Percentiles rank a stretch among this genome's conserved stretches.
These are phyloP conservation scores for Eupeodes luniger DNA, from an alignment of 2,888 invertebrate species.

Conservation along the genomic window DNA sequence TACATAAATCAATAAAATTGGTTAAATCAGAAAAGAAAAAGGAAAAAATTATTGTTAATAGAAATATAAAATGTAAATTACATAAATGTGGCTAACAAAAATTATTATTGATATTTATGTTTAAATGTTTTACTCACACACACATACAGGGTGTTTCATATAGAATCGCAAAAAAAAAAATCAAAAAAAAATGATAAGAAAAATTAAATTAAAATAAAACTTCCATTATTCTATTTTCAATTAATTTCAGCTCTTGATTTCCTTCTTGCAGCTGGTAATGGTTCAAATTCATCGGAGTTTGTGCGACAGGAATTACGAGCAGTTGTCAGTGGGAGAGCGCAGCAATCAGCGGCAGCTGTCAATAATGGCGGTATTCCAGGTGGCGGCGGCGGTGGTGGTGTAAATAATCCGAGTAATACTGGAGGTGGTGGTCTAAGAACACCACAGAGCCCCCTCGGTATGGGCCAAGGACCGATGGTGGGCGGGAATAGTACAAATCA, in stretches of 20 bases:
- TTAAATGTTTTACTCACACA: constrained; percentile 55
- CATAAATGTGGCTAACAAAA: constrained; percentile 75
- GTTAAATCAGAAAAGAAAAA: constrained; percentile 34
- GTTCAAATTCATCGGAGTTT: constrained; percentile 91
- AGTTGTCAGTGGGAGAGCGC: constrained; percentile 93
- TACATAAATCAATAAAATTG: constrained; percentile 35
- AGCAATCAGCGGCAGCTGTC: constrained; percentile 82
- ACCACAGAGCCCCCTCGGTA: constrained; percentile 83
- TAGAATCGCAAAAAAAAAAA: constrained; percentile 12
- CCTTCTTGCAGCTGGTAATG: constrained; percentile 85
- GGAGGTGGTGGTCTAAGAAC: constrained; percentile 78
- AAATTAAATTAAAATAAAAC: not conserved
- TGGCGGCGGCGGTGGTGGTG: constrained; percentile 78
- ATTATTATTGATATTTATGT: constrained; percentile 44
- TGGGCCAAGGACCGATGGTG: constrained; percentile 81
- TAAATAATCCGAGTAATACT: constrained; percentile 50
- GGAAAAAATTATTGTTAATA: not conserved
- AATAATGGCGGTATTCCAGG: constrained; percentile 78
- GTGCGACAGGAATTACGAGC: constrained; percentile 96
- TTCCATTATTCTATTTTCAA: constrained; percentile 34
- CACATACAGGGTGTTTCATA: constrained; percentile 39
- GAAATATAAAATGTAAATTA: constrained; percentile 49
- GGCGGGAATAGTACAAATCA: constrained; percentile 82
- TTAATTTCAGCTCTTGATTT: constrained; percentile 71
- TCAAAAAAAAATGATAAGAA: not conserved